A percentile compares a stretch with the other conserved stretches of the same genome.
phyloP scores from a whole-genome alignment of 2,113 vertebrate species.

The Geococcyx californianus region DNA sequence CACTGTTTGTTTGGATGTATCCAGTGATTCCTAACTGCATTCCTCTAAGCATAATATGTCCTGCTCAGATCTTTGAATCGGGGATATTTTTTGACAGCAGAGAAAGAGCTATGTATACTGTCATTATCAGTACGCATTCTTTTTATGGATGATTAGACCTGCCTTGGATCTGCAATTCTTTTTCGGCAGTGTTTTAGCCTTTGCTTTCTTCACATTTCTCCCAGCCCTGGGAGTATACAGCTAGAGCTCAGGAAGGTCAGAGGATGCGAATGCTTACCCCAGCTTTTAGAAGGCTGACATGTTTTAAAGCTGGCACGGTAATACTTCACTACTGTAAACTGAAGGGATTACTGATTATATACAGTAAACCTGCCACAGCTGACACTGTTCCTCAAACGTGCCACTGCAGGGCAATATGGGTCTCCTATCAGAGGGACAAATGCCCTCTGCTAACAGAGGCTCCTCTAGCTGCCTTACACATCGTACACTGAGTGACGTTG shows the following conservation, averaged over 20 bases:
- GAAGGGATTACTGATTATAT: conserved; percentile 22
- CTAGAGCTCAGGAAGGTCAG: neutral
- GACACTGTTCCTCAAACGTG: neutral
- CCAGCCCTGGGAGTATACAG: neutral
- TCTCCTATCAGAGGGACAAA: neutral
- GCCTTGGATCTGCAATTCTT: neutral
- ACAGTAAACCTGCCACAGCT: neutral
- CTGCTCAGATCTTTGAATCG: neutral
- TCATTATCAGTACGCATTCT: neutral
- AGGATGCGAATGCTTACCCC: neutral
- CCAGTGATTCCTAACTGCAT: neutral
- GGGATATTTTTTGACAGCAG: neutral
- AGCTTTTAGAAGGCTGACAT: neutral
- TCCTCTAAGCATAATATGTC: neutral
- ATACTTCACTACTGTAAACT: conserved; percentile 8
- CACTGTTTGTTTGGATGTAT: neutral
- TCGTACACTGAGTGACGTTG: neutral
- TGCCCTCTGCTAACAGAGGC: neutral
- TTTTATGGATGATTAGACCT: neutral
- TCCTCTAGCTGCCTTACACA: neutral
- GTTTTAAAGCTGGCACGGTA: neutral
- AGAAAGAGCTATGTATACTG: neutral
- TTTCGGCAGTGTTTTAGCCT: neutral
- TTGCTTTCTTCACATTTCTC: neutral
- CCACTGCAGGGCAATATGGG: neutral